These are phyloP conservation scores for Ooceraea biroi DNA, from an alignment of 1,140 invertebrate genomes.

Conservation along the genomic window DNA sequence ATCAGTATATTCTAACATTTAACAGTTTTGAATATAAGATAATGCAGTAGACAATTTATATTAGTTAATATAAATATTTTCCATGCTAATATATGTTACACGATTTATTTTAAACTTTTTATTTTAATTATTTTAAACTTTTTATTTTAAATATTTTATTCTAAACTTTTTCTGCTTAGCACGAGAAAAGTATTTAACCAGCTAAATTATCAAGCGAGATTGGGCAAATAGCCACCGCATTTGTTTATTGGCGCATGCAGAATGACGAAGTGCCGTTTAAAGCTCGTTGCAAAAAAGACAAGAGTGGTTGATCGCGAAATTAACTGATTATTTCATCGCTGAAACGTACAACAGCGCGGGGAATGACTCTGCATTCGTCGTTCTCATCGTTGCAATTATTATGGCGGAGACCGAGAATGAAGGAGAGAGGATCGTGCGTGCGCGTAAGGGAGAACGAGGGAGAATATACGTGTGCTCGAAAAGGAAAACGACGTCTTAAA, in stretches of 20 bases:
- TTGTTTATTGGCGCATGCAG: constrained; percentile 33
- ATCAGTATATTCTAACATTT: too few relatives aligned
- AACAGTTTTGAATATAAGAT: not conserved
- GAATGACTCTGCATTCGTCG: constrained; percentile 55
- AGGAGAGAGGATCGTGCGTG: not conserved
- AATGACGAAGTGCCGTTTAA: constrained; percentile 45
- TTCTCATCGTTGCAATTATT: constrained; percentile 56
- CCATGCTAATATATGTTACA: too few relatives aligned
- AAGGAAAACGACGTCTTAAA: constrained; percentile 53
- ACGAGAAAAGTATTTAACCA: not conserved
- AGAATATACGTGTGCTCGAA: constrained; percentile 8
- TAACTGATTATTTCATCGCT: constrained; percentile 58
- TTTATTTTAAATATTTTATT: too few relatives aligned
- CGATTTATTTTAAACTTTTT: too few relatives aligned
- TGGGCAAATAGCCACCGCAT: constrained; percentile 22
- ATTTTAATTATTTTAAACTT: too few relatives aligned
- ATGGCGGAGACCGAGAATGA: constrained; percentile 27
- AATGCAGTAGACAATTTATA: too few relatives aligned
- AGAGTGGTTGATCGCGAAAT: constrained; percentile 34
- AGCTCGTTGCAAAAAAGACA: constrained; percentile 28
- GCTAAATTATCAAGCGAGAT: not conserved
- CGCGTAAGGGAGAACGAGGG: not conserved
- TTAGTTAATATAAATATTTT: too few relatives aligned
- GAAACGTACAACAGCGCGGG: constrained; percentile 23
- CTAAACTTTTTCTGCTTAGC: too few relatives aligned